Conservation (phyloP, 2,113 vertebrate genomes). For the Campylomormyrus numenius region DNA sequence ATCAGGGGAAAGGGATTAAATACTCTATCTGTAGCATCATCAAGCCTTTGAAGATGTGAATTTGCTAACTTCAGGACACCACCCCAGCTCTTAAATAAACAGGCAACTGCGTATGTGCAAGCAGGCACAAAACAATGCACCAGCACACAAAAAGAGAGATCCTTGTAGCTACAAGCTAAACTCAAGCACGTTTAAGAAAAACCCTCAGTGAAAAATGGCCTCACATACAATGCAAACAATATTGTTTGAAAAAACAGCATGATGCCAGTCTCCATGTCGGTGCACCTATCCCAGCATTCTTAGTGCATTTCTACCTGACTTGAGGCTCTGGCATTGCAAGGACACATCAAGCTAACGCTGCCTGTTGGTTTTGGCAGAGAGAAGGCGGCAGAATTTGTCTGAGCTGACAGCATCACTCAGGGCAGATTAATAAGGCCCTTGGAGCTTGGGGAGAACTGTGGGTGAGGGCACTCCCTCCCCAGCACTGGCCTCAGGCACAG, state of each 20-base stretch:
- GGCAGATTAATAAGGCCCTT: slow-evolving; percentile 6
- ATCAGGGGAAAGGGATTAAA: neutral
- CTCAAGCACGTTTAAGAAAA: neutral
- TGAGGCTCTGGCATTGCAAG: neutral
- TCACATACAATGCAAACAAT: neutral
- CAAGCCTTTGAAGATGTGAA: neutral
- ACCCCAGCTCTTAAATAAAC: neutral
- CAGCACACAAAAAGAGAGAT: neutral
- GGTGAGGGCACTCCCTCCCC: neutral
- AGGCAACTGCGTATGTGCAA: neutral
- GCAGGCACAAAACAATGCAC: neutral
- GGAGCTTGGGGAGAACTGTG: neutral
- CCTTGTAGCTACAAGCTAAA: neutral
- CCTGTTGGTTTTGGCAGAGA: neutral
- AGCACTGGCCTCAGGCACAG: neutral
- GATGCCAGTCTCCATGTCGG: neutral
- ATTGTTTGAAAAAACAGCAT: neutral
- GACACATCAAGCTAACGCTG: neutral
- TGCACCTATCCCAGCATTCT: neutral
- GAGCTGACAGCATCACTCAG: slow-evolving; percentile 9
- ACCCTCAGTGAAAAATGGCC: neutral
- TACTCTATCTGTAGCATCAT: neutral
- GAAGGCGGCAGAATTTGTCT: neutral
- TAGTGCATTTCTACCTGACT: neutral
- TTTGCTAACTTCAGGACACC: neutral